phyloP scores from a whole-genome alignment of 2,113 vertebrate species.

The Piaya cayana region DNA sequence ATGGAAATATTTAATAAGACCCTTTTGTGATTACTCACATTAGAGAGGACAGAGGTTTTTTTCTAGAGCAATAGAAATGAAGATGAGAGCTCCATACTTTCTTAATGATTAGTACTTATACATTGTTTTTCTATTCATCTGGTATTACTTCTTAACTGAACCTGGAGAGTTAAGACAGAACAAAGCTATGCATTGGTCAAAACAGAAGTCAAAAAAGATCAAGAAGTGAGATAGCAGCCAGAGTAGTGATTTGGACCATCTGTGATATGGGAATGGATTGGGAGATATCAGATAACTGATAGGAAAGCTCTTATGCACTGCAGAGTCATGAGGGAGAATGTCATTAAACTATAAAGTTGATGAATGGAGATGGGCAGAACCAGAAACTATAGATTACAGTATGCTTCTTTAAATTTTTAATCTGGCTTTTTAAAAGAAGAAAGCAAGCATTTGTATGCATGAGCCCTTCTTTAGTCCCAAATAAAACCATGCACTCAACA shows the following conservation, averaged over 20 bases:
- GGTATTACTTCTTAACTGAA: neutral
- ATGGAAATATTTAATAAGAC: neutral
- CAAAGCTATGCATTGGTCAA: neutral
- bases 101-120: neutral
- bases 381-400: neutral
- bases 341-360: neutral
- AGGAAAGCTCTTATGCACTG: neutral
- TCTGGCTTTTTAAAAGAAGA: neutral
- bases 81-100: neutral
- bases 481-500: neutral
- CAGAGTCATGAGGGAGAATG: neutral
- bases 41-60: neutral
- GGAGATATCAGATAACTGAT: neutral
- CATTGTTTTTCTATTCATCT: neutral
- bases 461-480: neutral
- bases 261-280: neutral
- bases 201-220: neutral
- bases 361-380: neutral
- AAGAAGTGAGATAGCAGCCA: neutral
- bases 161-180: neutral
- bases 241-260: neutral
- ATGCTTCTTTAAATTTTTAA: neutral
- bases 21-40: neutral
- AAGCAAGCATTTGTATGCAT: neutral
- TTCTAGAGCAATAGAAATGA: neutral